Conservation (phyloP, 2,888 invertebrate species). For the Callimorpha dominula region DNA sequence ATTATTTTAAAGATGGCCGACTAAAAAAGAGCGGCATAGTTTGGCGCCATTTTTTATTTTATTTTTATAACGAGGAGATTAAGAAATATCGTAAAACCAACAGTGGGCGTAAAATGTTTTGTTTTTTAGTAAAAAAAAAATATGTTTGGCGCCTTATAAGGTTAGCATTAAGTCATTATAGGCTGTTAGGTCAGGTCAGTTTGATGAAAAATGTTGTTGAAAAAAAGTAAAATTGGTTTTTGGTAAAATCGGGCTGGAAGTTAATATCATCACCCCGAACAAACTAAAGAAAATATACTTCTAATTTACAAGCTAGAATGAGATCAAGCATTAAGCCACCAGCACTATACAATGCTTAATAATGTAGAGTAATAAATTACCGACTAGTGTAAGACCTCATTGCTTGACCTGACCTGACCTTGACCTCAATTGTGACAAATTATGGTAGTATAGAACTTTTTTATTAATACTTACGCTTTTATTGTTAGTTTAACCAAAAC, state of each 20-base stretch:
- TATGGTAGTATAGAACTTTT: too few species aligned
- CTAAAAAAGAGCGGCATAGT: conserved; percentile 55
- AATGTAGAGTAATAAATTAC: too few species aligned
- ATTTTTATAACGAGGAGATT: conserved; percentile 67
- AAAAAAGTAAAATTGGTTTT: conserved; percentile 41
- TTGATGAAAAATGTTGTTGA: conserved; percentile 32
- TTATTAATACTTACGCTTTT: too few species aligned
- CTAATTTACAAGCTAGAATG: not conserved
- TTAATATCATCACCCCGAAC: not conserved
- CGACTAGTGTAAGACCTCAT: too few species aligned
- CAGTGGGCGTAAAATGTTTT: conserved; percentile 76
- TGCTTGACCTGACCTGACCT: too few species aligned
- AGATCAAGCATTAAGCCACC: not conserved
- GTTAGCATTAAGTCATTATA: conserved; percentile 55
- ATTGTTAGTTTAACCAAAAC: too few species aligned
- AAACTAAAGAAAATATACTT: not conserved
- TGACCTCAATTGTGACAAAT: too few species aligned
- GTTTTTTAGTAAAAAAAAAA: conserved; percentile 56
- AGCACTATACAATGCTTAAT: not conserved
- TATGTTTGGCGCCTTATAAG: conserved; percentile 55
- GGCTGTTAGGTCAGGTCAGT: conserved; percentile 52
- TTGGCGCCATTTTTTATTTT: conserved; percentile 71
- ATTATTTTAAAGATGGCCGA: conserved; percentile 58
- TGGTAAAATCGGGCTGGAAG: conserved; percentile 20
- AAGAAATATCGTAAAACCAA: conserved; percentile 81